A percentile compares a stretch with the other conserved stretches of the same genome.
phyloP scores from a whole-genome alignment of 2,888 invertebrate species.

The Callimorpha dominula region DNA sequence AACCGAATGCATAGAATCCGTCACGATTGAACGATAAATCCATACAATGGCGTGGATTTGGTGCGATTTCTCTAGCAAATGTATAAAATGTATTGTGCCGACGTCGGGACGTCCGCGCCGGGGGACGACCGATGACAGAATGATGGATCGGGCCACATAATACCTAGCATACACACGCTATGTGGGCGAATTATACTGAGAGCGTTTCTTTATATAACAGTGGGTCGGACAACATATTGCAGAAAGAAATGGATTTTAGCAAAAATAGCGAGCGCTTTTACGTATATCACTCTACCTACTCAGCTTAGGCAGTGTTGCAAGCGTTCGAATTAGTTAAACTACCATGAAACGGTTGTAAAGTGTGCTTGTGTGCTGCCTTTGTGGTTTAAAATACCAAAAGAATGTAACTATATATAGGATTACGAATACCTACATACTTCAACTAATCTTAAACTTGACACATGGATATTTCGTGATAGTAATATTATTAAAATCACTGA shows the following conservation, averaged over 20 bases:
- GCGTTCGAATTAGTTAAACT: too few relatives aligned
- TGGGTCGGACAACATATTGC: background rate
- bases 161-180: constrained; percentile 18
- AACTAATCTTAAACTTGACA: too few relatives aligned
- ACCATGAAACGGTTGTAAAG: too few relatives aligned
- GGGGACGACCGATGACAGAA: constrained; percentile 66
- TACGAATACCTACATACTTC: too few relatives aligned
- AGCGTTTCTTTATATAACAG: constrained; percentile 8
- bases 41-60: constrained; percentile 52
- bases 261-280: background rate
- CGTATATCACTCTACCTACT: background rate
- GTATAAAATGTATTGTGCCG: constrained; percentile 43
- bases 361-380: too few relatives aligned
- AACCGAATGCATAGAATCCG: constrained; percentile 42
- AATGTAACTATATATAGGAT: too few relatives aligned
- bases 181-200: constrained; percentile 11
- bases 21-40: constrained; percentile 55
- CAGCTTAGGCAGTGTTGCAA: too few relatives aligned
- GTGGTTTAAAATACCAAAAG: too few relatives aligned
- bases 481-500: too few relatives aligned
- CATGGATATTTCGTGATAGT: background rate
- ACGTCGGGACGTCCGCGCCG: constrained; percentile 49
- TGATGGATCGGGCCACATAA: constrained; percentile 64
- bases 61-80: constrained; percentile 47
- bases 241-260: constrained; percentile 5